Evolutionary conservation across 2,888 invertebrate genomes (phyloP).

Genomic region (Phyllotreta cruciferae): DNA sequence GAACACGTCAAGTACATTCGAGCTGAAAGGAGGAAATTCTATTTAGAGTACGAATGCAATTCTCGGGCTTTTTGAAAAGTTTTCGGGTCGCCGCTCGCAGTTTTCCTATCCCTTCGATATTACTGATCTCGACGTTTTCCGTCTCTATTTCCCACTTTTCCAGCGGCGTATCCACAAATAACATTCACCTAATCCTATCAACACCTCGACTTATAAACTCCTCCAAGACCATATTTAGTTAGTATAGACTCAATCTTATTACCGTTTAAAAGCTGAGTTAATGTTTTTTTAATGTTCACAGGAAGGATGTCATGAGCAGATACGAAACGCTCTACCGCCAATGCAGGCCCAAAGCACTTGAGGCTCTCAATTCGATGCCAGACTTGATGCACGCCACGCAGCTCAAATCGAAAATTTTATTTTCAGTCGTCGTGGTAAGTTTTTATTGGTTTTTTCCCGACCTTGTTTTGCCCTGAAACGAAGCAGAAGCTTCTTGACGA

Average conservation of each 20-base stretch:
- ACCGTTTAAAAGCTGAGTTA: constrained; percentile 2
- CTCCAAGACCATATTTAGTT: neutral
- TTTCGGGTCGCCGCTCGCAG: constrained; percentile 29
- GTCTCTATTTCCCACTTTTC: constrained; percentile 4
- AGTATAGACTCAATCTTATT: neutral
- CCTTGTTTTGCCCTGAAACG: neutral
- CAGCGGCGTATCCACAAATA: constrained; percentile 13
- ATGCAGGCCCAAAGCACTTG: constrained; percentile 83
- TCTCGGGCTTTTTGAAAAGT: constrained; percentile 24
- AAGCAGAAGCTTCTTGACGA: constrained; percentile 20
- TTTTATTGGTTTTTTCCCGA: constrained; percentile 19
- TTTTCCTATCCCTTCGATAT: constrained; percentile 18
- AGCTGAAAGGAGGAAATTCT: constrained; percentile 25
- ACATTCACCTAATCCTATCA: neutral
- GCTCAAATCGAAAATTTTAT: constrained; percentile 92
- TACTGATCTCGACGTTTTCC: constrained; percentile 9
- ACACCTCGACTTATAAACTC: neutral
- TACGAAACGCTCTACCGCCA: constrained; percentile 87
- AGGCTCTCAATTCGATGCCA: constrained; percentile 82
- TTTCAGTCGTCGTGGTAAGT: constrained; percentile 94
- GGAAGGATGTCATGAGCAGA: constrained; percentile 74
- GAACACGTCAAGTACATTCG: constrained; percentile 21
- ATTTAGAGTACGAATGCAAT: constrained; percentile 26
- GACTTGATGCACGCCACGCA: constrained; percentile 85
- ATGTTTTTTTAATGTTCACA: constrained; percentile 47